Conservation (phyloP, 2,888 invertebrate genomes). For the Latrodectus elegans region DNA sequence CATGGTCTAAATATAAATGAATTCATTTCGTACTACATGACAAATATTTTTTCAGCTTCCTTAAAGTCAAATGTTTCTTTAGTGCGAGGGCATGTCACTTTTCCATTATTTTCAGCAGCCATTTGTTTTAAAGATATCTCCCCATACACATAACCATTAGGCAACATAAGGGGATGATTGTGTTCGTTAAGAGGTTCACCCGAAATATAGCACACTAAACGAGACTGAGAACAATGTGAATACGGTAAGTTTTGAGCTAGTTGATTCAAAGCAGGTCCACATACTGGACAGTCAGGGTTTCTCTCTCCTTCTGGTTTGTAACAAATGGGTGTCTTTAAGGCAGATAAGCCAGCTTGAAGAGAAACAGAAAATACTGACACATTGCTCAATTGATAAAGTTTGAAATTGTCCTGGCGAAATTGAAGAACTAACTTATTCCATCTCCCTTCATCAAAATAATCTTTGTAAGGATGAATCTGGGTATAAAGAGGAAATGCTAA, state of each 20-base stretch:
- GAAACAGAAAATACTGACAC: constrained; percentile 94
- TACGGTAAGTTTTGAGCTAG: constrained; percentile 89
- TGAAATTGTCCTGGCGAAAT: constrained; percentile 95
- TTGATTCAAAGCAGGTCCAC: constrained; percentile 88
- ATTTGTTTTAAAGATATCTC: constrained; percentile 93
- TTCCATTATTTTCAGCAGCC: constrained; percentile 92
- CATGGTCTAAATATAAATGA: neutral
- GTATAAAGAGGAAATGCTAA: constrained; percentile 92
- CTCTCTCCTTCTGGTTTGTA: constrained; percentile 77
- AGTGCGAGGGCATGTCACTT: constrained; percentile 94
- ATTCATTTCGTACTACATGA: constrained; percentile 83
- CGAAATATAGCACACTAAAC: constrained; percentile 92
- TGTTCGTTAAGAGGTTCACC: constrained; percentile 95
- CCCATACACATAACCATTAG: constrained; percentile 97
- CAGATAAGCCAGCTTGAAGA: constrained; percentile 93
- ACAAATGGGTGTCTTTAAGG: constrained; percentile 88
- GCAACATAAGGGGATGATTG: constrained; percentile 98
- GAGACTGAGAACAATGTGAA: constrained; percentile 96
- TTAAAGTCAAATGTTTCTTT: constrained; percentile 92
- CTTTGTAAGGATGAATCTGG: constrained; percentile 76
- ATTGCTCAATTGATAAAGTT: constrained; percentile 92
- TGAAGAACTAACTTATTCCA: constrained; percentile 91
- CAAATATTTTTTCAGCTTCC: constrained; percentile 96
- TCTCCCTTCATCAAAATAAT: constrained; percentile 80
- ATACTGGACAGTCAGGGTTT: constrained; percentile 93